Evolutionary conservation across 2,113 vertebrate genomes (phyloP), one percentile per base, ranked within the genome.

Genomic region (Cacatua alba): DNA sequence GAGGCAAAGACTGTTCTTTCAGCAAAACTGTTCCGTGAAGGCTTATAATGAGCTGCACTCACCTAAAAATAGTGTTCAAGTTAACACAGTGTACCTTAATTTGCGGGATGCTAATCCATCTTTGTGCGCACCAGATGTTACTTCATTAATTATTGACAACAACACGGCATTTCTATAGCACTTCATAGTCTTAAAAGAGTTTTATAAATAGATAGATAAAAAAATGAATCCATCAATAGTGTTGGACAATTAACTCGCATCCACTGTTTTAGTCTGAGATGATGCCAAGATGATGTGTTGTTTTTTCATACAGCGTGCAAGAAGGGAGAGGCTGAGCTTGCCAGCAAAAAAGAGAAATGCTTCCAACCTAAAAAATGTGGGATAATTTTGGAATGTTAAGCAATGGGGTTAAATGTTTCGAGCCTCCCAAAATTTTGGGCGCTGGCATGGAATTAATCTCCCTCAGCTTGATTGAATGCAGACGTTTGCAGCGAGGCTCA

Each of bases 111-210:
- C 59, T 74, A 81, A 95, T 94, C 84, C 70, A 37, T 76, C 94
- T 92, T 85, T 90, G 70, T 2, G 9, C 31, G 71, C 67, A 85
- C 87, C 90, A 95, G 92, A 93, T 95, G 94, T 91, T 96, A 53
- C 84, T 76, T 77, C 78, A 91, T 95, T 91, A 93, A 94, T 96
- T 88, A 96, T 94, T 94, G 87, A 96, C 75, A 92, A 23, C 19
- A 67, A 59, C 41, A 37, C 59, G 49, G 63, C 37, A 77, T 94
- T 95, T 94, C 83, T 79, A 52, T 76, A 87, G 67, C 57, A n/a
- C 62, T 89, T 85, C 41, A 17, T 69, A 80, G 48, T 2, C 6
- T 84, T 92, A 60, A 81, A 71, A 68, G 52, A 78, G 39, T 71
- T 94, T 93, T 90, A 94, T 90, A 90, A 94, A 94, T 90, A 92